These are phyloP conservation scores for Scomberomorus guttatus DNA, from an alignment of 2,797 vertebrate species.

Conservation along the genomic window DNA sequence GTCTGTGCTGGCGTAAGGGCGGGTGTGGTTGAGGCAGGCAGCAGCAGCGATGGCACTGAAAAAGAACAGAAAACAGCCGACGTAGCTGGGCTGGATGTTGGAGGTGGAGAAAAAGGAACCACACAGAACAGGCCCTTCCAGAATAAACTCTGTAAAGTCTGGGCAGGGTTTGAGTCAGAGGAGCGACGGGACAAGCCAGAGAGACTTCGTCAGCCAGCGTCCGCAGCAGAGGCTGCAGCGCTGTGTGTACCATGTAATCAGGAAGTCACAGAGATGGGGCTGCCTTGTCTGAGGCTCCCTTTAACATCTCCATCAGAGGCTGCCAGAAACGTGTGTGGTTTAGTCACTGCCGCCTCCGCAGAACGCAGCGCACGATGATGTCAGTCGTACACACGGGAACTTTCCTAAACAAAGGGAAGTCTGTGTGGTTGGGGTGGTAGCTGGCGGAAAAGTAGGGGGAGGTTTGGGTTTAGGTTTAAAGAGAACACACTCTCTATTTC, in stretches of 20 bases:
- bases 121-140: slow-evolving; percentile 61
- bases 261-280: slow-evolving; percentile 72
- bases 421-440: slow-evolving; percentile 83
- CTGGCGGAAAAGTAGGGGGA: slow-evolving; percentile 60
- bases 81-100: slow-evolving; percentile 41
- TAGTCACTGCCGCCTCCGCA: slow-evolving; percentile 75
- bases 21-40: slow-evolving; percentile 75
- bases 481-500: slow-evolving; percentile 72
- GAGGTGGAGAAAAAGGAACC: slow-evolving; percentile 48
- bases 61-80: slow-evolving; percentile 77
- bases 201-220: slow-evolving; percentile 66
- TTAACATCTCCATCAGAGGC: slow-evolving; percentile 68
- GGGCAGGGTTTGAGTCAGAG: slow-evolving; percentile 63
- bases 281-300: slow-evolving; percentile 73
- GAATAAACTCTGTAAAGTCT: slow-evolving; percentile 74
- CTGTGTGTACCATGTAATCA: slow-evolving; percentile 75
- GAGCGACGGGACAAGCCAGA: slow-evolving; percentile 35
- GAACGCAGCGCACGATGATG: slow-evolving; percentile 80
- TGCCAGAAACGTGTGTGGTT: slow-evolving; percentile 86
- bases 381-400: slow-evolving; percentile 84
- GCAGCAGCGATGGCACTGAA: slow-evolving; percentile 60
- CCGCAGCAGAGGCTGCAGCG: slow-evolving; percentile 33
- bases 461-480: slow-evolving; percentile 55
- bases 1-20: slow-evolving; percentile 61
- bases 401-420: slow-evolving; percentile 88